Evolutionary conservation across 2,888 invertebrate species (phyloP), one percentile per base, ranked within the genome.

Genomic region (Drosophila buzzatii): DNA sequence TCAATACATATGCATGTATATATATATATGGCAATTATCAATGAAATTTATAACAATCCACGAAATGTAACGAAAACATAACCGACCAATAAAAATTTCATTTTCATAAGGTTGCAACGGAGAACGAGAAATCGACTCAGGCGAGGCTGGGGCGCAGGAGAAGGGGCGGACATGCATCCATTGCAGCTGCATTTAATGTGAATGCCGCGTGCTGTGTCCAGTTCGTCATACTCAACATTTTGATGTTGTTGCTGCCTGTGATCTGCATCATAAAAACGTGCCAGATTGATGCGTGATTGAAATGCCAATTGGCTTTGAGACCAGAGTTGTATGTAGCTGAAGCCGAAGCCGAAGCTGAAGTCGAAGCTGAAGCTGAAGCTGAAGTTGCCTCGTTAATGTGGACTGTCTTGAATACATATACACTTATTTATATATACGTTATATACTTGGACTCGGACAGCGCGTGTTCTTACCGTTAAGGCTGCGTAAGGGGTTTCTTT

Each of bases 211-310:
- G 77, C 83, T 74, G 82, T 71, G 73, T 78, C 73, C 79, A 83
- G 79, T 76, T 83, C 85, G 74, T 80, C 80, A 84, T 73, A 74
- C 57, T 69, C 67, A 78, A 59, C 63, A 79, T 65, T 60, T 53
- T 53, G 57, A 20, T 59, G 59, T 60, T 63, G 59, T 44, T 66
- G 60, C 57, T 72, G 74, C 73, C 73, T 76, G 83, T 83, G 89
- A 81, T 82, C 85, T 82, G 72, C 85, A 89, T 91, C 90, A 92
- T 89, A 92, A 92, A 92, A 92, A 92, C 92, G 92, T 92, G 92
- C 92, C 90, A 92, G 89, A 90, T 90, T 91, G 91, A 90, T 92
- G 92, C 92, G 92, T 92, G 92, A 91, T 92, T 89, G 85, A 89
- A 92, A 88, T 92, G 78, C 86, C 90, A 91, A 92, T 79, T 80